These are phyloP conservation scores for Carassius gibelio DNA, from an alignment of 2,113 vertebrate genomes.

Conservation along the genomic window DNA sequence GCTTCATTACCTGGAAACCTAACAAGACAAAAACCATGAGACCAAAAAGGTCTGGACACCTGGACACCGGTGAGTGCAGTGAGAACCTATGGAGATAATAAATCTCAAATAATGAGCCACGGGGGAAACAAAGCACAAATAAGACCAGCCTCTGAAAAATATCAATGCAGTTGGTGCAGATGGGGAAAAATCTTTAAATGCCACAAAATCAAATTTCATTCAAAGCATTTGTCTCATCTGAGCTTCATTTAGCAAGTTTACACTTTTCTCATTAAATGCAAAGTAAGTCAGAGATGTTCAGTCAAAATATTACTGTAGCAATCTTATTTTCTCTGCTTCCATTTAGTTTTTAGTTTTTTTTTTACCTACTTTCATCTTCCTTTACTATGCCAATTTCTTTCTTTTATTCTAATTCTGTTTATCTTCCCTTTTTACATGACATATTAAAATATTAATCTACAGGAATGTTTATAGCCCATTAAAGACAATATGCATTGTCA, in stretches of 20 bases:
- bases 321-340: not conserved
- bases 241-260: not conserved
- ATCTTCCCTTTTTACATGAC: not conserved
- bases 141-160: constrained; percentile 21
- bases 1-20: constrained; percentile 45
- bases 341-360: not conserved
- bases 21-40: not conserved
- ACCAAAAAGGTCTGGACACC: not conserved
- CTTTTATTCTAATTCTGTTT: not conserved
- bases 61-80: not conserved
- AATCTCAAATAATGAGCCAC: constrained; percentile 38
- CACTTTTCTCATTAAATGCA: not conserved
- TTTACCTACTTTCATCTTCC: not conserved
- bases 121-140: not conserved
- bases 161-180: not conserved
- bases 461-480: not conserved
- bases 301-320: not conserved
- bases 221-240: not conserved
- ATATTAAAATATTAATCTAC: not conserved
- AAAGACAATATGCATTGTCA: not conserved
- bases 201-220: not conserved
- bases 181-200: not conserved
- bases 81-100: not conserved
- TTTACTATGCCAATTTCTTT: not conserved
- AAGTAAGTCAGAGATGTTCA: not conserved